These are phyloP conservation scores for Artemisiospiza belli DNA, from an alignment of 2,113 vertebrate species.

Conservation along the genomic window DNA sequence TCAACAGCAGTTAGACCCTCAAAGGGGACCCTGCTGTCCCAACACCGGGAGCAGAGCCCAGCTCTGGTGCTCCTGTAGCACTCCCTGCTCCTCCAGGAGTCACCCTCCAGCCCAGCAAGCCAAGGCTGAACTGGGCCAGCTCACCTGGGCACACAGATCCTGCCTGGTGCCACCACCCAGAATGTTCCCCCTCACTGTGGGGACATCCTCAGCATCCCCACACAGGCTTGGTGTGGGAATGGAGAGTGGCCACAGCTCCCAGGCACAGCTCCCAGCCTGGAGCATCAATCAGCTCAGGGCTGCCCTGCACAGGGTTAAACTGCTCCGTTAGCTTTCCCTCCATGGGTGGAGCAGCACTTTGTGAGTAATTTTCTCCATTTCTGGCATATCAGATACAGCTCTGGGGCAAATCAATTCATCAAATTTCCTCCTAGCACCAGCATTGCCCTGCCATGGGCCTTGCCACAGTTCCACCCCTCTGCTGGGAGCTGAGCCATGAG, in stretches of 20 bases:
- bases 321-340: neutral
- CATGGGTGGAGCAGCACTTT: neutral
- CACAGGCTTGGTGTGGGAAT: neutral
- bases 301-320: neutral
- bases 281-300: accelerated
- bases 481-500: neutral
- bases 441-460: accelerated
- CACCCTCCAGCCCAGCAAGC: neutral
- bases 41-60: neutral
- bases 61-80: accelerated
- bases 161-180: neutral
- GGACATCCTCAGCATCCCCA: accelerated
- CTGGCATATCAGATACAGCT: neutral
- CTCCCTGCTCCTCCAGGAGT: neutral
- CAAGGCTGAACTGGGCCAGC: neutral
- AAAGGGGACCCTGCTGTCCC: neutral
- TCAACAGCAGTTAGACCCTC: neutral
- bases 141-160: neutral
- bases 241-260: neutral
- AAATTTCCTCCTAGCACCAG: neutral
- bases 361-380: conserved; percentile 7
- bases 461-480: accelerated
- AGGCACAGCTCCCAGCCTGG: neutral
- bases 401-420: neutral
- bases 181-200: accelerated